Evolutionary conservation across 2,113 vertebrate species (phyloP).

Genomic region (Trochalopteron elliotii): DNA sequence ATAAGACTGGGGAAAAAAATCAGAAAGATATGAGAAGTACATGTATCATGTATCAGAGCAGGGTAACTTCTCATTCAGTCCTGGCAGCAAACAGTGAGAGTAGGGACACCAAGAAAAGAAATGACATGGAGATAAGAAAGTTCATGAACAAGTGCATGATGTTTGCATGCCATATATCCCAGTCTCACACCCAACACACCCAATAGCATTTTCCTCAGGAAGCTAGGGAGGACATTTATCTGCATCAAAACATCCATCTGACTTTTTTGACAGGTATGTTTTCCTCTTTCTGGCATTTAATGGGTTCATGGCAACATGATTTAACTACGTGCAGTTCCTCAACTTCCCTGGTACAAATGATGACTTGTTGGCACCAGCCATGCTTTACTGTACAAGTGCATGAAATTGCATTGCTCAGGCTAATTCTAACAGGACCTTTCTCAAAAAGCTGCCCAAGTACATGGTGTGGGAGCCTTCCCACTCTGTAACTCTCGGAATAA

Average conservation of each 20-base stretch:
- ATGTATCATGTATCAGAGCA: not conserved
- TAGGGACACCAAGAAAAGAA: not conserved
- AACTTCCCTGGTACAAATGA: not conserved
- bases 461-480: not conserved
- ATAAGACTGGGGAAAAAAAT: not conserved
- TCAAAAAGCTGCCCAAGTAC: not conserved
- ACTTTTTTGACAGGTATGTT: not conserved
- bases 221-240: not conserved
- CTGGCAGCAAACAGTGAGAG: not conserved
- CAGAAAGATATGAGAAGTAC: not conserved
- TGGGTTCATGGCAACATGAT: not conserved
- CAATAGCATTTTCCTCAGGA: not conserved
- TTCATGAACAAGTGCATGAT: too few species aligned
- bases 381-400: not conserved
- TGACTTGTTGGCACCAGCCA: not conserved
- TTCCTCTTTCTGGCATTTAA: not conserved
- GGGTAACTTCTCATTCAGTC: not conserved
- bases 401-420: not conserved
- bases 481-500: not conserved
- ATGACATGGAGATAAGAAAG: rapidly evolving
- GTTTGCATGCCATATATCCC: too few species aligned
- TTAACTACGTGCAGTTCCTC: not conserved
- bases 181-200: not conserved
- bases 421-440: not conserved
- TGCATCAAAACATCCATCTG: not conserved